Conservation (phyloP, 2,797 vertebrate species). For the Urophycis tenuis region DNA sequence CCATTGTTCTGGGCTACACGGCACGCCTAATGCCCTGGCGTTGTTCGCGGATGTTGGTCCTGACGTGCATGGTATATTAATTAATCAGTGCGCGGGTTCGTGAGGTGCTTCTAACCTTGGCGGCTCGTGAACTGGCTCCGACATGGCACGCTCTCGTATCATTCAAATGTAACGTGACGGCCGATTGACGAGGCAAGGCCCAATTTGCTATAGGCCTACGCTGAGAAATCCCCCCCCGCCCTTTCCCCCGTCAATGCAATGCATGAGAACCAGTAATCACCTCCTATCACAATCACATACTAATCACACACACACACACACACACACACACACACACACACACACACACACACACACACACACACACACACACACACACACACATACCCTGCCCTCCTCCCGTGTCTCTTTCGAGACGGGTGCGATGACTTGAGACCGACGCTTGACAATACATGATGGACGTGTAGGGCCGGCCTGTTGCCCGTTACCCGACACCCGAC, state of each 20-base stretch:
- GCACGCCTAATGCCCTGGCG: neutral
- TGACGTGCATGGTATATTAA: neutral
- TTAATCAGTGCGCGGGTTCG: neutral
- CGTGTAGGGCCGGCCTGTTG: neutral
- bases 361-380: neutral
- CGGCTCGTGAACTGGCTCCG: neutral
- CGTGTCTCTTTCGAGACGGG: neutral
- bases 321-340: neutral
- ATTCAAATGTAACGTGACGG: neutral
- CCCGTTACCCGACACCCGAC: neutral
- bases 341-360: neutral
- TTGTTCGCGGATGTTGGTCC: neutral
- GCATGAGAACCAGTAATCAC: neutral
- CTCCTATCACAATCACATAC: neutral
- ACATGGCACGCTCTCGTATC: neutral
- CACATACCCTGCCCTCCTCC: neutral
- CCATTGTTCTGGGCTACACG: neutral
- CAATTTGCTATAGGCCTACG: neutral
- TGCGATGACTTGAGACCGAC: neutral
- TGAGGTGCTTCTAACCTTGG: neutral
- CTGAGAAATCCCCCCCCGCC: neutral
- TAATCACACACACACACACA: neutral
- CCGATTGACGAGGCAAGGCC: neutral
- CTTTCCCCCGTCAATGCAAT: neutral
- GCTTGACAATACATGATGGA: neutral